Evolutionary conservation across 1,140 invertebrate species (phyloP).

Genomic region (Harpegnathos saltator): DNA sequence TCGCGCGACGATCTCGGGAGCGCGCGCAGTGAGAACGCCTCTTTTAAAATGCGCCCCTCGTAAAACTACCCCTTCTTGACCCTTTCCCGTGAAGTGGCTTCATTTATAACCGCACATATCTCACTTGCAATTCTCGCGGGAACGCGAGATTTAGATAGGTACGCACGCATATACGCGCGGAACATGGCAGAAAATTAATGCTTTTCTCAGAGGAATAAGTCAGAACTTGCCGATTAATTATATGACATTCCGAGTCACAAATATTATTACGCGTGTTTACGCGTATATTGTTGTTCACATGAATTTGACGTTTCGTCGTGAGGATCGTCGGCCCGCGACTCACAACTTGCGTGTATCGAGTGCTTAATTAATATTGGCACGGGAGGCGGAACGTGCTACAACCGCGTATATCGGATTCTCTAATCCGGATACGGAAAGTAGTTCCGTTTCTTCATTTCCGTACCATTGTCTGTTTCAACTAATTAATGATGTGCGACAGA

Average conservation of each 20-base stretch:
- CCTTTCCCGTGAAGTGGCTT: constrained; percentile 42
- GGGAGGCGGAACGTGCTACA: no score
- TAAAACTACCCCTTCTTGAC: constrained; percentile 32
- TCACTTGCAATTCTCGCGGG: not conserved
- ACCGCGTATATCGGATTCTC: not conserved
- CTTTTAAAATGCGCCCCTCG: constrained; percentile 39
- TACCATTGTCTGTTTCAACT: not conserved
- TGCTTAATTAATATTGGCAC: no score
- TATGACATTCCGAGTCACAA: not conserved
- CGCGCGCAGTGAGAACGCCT: not conserved
- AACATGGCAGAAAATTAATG: constrained; percentile 19
- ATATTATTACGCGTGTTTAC: no score
- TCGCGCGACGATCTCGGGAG: not conserved
- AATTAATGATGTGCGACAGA: not conserved
- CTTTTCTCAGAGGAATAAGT: not conserved
- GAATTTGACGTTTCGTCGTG: no score
- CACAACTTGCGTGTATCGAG: no score
- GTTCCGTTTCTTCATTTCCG: not conserved
- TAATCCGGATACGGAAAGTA: not conserved
- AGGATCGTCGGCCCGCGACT: no score
- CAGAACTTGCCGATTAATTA: constrained; percentile 1
- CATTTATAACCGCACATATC: constrained; percentile 40
- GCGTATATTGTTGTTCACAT: no score
- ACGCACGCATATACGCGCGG: not conserved
- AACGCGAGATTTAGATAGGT: not conserved